Evolutionary conservation across 2,888 invertebrate species (phyloP).

Genomic region (Oxytorus armatus): DNA sequence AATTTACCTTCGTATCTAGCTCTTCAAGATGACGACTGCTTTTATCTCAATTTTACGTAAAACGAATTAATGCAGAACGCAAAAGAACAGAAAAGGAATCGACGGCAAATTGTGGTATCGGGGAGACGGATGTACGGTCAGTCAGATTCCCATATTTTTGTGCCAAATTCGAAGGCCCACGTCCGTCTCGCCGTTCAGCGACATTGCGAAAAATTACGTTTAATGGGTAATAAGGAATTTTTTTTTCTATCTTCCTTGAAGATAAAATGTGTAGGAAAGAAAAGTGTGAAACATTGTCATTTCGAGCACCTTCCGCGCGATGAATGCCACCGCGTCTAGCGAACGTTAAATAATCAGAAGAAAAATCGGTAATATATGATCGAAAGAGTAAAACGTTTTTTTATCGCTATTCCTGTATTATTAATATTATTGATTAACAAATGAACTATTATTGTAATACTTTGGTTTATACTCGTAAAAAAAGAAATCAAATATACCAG

Average conservation of each 20-base stretch:
- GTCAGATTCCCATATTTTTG: conserved; percentile 65
- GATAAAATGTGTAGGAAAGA: neutral
- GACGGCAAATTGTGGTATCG: conserved; percentile 7
- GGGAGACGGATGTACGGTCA: conserved; percentile 51
- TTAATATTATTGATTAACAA: conserved; percentile 75
- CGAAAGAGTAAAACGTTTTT: conserved; percentile 41
- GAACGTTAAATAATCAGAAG: conserved; percentile 32
- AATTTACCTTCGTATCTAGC: no score
- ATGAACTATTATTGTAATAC: conserved; percentile 72
- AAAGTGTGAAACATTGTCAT: conserved; percentile 6
- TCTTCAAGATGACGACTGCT: no score
- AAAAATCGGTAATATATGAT: conserved; percentile 19
- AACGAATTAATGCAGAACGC: conserved; percentile 3
- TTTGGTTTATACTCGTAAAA: conserved; percentile 81
- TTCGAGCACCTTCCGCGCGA: neutral
- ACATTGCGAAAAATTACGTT: conserved; percentile 11
- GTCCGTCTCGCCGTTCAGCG: conserved; percentile 30
- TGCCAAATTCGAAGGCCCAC: conserved; percentile 64
- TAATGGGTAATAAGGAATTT: conserved; percentile 16
- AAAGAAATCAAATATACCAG: conserved; percentile 81
- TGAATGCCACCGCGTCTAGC: conserved; percentile 23
- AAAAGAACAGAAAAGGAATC: neutral
- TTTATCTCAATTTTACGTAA: no score
- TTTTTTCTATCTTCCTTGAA: conserved; percentile 33
- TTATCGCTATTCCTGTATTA: conserved; percentile 78